Percentiles rank a stretch among this genome's conserved stretches.
Conservation (phyloP, 2,888 invertebrate species). For the Thecocarcelia acutangulata region DNA sequence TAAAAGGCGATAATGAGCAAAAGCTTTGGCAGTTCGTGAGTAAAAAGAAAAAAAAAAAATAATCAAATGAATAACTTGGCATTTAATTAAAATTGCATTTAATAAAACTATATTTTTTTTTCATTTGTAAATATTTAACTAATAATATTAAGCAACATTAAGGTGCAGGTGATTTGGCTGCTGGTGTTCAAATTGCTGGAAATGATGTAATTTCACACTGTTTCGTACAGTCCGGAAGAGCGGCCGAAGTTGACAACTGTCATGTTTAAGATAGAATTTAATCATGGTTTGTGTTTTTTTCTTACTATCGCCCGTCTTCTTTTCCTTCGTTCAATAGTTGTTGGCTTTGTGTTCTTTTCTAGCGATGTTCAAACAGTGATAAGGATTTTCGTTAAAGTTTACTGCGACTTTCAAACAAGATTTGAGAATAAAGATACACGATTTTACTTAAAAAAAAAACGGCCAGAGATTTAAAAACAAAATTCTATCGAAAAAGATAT, state of each 20-base stretch:
- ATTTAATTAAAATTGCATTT: conserved; percentile 33
- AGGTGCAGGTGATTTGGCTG: conserved; percentile 46
- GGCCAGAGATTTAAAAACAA: conserved; percentile 30
- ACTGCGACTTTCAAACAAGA: conserved; percentile 32
- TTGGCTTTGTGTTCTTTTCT: conserved; percentile 53
- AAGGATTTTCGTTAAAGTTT: conserved; percentile 48
- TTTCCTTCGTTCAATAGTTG: background rate
- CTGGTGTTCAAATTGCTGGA: conserved; percentile 35
- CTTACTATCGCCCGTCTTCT: background rate
- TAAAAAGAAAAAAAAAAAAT: conserved; percentile 24
- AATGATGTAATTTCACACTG: conserved; percentile 51
- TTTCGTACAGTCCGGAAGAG: conserved; percentile 6
- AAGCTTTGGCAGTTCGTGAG: background rate
- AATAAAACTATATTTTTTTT: conserved; percentile 21
- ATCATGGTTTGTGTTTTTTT: conserved; percentile 34
- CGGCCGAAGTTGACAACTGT: conserved; percentile 50
- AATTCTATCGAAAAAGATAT: conserved; percentile 51
- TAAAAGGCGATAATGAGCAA: conserved; percentile 46
- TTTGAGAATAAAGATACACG: conserved; percentile 60
- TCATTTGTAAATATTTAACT: background rate
- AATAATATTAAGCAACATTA: conserved; percentile 13
- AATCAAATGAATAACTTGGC: conserved; percentile 14
- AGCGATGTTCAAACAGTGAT: conserved; percentile 60
- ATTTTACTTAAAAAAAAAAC: conserved; percentile 27
- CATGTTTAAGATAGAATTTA: conserved; percentile 57